phyloP scores from a whole-genome alignment of 2,888 invertebrate species.

The Melinopterus prodromus region DNA sequence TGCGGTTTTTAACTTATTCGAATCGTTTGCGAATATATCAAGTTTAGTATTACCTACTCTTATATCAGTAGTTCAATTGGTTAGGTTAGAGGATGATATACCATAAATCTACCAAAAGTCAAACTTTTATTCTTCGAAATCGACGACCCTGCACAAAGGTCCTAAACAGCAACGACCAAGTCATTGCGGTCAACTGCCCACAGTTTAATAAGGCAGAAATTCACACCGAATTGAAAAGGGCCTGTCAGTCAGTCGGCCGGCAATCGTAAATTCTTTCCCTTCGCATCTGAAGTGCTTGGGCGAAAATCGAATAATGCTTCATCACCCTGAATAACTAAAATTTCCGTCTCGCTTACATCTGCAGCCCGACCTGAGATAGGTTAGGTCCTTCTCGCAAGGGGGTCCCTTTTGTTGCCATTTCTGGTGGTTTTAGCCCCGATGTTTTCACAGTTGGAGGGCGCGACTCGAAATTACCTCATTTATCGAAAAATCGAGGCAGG shows the following conservation, averaged over 20 bases:
- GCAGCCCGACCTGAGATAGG: not conserved
- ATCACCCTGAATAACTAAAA: not conserved
- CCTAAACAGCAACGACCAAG: not conserved
- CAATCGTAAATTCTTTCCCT: not conserved
- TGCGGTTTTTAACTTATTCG: not conserved
- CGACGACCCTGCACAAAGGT: not conserved
- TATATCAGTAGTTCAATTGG: no score
- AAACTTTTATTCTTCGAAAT: not conserved
- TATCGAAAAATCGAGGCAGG: not conserved
- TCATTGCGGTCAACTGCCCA: not conserved
- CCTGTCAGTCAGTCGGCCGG: not conserved
- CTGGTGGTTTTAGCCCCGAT: slow-evolving; percentile 54
- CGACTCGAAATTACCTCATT: not conserved
- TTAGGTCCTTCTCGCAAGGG: slow-evolving; percentile 46
- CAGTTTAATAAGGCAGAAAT: not conserved
- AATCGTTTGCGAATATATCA: not conserved
- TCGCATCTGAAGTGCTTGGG: not conserved
- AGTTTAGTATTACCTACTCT: no score
- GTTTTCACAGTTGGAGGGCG: slow-evolving; percentile 57
- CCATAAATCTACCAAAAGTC: not conserved
- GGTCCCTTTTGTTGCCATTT: slow-evolving; percentile 50
- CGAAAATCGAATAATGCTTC: not conserved
- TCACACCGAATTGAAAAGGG: slow-evolving; percentile 4
- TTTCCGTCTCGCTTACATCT: not conserved
- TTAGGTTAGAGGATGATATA: no score